A percentile compares a stretch with the other conserved stretches of the same genome.
Evolutionary conservation across 2,888 invertebrate genomes (phyloP).

Genomic region (Eupithecia dodoneata): DNA sequence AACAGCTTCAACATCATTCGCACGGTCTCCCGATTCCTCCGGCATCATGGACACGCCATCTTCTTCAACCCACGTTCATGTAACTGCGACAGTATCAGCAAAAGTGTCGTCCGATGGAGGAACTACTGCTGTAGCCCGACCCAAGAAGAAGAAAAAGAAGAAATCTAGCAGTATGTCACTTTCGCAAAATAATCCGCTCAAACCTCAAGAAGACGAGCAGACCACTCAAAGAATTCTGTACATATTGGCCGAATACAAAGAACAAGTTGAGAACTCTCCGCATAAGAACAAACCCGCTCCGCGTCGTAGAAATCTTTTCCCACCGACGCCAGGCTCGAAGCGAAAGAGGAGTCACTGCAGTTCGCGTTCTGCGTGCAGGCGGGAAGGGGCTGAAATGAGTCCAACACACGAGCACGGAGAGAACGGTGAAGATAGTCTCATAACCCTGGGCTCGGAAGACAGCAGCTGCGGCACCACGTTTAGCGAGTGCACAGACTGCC

Average conservation of each 20-base stretch:
- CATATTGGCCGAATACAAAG: constrained; percentile 91
- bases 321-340: constrained; percentile 88
- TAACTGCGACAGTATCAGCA: constrained; percentile 65
- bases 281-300: constrained; percentile 93
- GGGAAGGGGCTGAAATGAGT: constrained; percentile 80
- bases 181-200: constrained; percentile 83
- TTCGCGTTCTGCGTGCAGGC: constrained; percentile 65
- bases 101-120: constrained; percentile 56
- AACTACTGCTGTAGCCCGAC: constrained; percentile 14
- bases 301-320: constrained; percentile 88
- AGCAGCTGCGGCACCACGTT: constrained; percentile 88
- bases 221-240: constrained; percentile 92
- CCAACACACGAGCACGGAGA: constrained; percentile 64
- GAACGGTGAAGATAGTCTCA: constrained; percentile 86
- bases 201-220: constrained; percentile 92
- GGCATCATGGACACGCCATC: constrained; percentile 68
- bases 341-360: constrained; percentile 87
- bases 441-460: constrained; percentile 90
- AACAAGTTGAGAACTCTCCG: constrained; percentile 91
- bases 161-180: constrained; percentile 85
- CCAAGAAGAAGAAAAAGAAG: constrained; percentile 71
- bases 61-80: constrained; percentile 65
- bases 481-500: constrained; percentile 78
- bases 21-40: constrained; percentile 75
- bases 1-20: constrained; percentile 66